phyloP scores from a whole-genome alignment of 1,140 invertebrate species.

The Drosophila ambigua region DNA sequence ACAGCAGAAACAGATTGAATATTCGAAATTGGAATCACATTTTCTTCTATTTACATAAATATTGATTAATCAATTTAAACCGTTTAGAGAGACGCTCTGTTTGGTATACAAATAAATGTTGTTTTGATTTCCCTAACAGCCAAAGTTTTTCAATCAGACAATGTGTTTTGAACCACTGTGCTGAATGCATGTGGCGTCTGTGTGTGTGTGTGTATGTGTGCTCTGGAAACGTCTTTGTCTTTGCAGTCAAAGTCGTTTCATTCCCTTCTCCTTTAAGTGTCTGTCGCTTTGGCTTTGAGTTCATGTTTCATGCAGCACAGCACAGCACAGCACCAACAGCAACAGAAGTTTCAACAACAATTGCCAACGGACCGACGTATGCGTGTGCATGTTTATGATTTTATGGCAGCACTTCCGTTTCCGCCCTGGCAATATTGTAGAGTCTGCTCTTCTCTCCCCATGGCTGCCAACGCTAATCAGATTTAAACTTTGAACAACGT shows the following conservation, averaged over 20 bases:
- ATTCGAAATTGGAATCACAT: too few species aligned
- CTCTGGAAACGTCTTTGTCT: slow-evolving; percentile 53
- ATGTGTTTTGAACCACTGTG: not conserved
- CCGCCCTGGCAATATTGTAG: slow-evolving; percentile 68
- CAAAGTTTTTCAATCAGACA: not conserved
- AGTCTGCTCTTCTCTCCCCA: not conserved
- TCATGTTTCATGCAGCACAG: slow-evolving; percentile 71
- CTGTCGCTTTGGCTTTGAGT: slow-evolving; percentile 63
- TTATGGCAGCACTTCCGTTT: slow-evolving; percentile 82
- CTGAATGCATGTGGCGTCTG: slow-evolving; percentile 4
- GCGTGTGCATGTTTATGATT: slow-evolving; percentile 81
- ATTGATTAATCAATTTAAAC: too few species aligned
- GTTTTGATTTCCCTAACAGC: too few species aligned
- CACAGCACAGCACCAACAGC: slow-evolving; percentile 24
- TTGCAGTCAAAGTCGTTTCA: slow-evolving; percentile 43
- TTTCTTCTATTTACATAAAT: too few species aligned
- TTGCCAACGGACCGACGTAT: slow-evolving; percentile 53
- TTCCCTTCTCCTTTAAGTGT: slow-evolving; percentile 28
- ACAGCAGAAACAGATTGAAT: too few species aligned
- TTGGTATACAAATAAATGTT: too few species aligned
- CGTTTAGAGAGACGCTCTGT: too few species aligned
- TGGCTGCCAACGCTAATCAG: slow-evolving; percentile 71
- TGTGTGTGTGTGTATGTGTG: slow-evolving; percentile 13
- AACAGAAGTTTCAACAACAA: slow-evolving; percentile 48
- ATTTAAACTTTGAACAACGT: slow-evolving; percentile 81